Percentiles rank a stretch among this genome's conserved stretches.
These are phyloP conservation scores for Trissoscelio sp. DNA, from an alignment of 2,888 invertebrate species.

Conservation along the genomic window DNA sequence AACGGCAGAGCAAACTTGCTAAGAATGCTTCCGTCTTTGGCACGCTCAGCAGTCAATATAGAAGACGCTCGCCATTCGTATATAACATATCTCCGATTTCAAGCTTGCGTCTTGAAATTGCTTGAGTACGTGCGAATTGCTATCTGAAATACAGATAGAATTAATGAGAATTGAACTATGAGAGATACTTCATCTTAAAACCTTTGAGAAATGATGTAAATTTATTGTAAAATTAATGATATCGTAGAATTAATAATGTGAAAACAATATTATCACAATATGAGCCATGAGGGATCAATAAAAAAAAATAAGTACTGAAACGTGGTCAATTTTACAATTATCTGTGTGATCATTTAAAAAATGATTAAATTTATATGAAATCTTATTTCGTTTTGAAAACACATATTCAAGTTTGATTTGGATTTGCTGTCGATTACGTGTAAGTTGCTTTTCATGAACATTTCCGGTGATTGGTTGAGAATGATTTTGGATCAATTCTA, in stretches of 20 bases:
- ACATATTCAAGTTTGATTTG: slow-evolving; percentile 45
- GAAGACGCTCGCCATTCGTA: slow-evolving; percentile 42
- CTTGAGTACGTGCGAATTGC: slow-evolving; percentile 51
- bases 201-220: no score
- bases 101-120: slow-evolving; percentile 60
- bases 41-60: slow-evolving; percentile 53
- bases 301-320: no score
- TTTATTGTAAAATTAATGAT: no score
- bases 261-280: no score
- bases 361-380: no score
- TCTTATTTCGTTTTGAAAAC: slow-evolving; percentile 26
- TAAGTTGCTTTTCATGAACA: slow-evolving; percentile 24
- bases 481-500: slow-evolving; percentile 37
- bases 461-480: slow-evolving; percentile 43
- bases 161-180: no score
- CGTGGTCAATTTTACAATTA: no score
- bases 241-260: no score
- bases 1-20: slow-evolving; percentile 37
- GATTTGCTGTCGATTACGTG: slow-evolving; percentile 66
- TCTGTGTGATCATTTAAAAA: no score
- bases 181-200: no score
- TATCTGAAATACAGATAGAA: slow-evolving; percentile 42
- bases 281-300: no score
- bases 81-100: slow-evolving; percentile 57
- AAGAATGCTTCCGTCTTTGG: slow-evolving; percentile 51